Percentiles rank a stretch among this genome's conserved stretches.
These are phyloP conservation scores for Spicauda simplicius DNA, from an alignment of 2,888 invertebrate species.

Conservation along the genomic window DNA sequence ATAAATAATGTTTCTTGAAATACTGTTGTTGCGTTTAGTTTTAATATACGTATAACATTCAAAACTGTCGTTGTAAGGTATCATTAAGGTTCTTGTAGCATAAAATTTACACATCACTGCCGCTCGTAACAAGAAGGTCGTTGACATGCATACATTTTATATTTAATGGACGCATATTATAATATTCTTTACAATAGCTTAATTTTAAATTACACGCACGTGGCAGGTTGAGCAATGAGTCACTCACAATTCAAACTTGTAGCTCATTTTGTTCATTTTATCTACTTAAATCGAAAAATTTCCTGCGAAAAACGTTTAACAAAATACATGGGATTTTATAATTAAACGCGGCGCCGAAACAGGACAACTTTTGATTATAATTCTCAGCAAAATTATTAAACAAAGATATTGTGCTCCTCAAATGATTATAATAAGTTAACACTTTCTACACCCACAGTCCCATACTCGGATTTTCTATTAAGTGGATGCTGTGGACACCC, in stretches of 20 bases:
- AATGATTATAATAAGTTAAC: too few species aligned
- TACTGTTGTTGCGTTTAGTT: too few species aligned
- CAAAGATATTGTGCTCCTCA: too few species aligned
- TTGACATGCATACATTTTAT: constrained; percentile 17
- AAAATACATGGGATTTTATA: neutral
- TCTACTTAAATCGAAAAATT: neutral
- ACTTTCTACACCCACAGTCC: too few species aligned
- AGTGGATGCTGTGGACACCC: too few species aligned
- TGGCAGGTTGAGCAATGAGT: neutral
- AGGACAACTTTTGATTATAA: too few species aligned
- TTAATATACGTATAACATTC: too few species aligned
- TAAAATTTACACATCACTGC: constrained; percentile 8
- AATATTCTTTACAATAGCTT: constrained; percentile 17
- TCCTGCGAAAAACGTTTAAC: neutral
- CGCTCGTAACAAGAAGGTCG: constrained; percentile 28
- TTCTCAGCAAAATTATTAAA: too few species aligned
- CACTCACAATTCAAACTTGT: constrained; percentile 1
- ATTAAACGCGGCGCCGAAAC: too few species aligned
- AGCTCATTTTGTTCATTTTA: neutral
- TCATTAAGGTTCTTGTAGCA: neutral
- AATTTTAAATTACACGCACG: constrained; percentile 16
- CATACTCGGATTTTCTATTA: too few species aligned
- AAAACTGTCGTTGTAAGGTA: neutral
- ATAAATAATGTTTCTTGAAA: too few species aligned
- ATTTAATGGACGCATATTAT: constrained; percentile 16